Conservation (phyloP, 1,140 invertebrate genomes). For the Kradibia gibbosae region DNA sequence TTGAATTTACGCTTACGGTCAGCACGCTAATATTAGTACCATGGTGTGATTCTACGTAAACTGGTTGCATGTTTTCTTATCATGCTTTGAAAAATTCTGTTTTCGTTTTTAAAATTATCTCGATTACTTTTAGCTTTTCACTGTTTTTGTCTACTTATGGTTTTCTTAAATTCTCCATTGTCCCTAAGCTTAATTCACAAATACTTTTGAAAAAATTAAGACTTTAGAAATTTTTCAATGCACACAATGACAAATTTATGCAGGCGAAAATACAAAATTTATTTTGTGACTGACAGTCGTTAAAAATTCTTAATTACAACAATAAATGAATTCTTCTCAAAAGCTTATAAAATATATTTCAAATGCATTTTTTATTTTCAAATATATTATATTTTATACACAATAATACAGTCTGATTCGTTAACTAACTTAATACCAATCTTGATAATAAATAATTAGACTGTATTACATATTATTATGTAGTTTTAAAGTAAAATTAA, state of each 20-base stretch:
- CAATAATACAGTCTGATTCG: too few species aligned
- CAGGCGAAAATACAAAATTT: not conserved
- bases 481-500: too few species aligned
- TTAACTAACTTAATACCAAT: too few species aligned
- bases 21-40: not conserved
- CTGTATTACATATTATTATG: too few species aligned
- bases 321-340: not conserved
- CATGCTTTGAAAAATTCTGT: conserved; percentile 24
- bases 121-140: conserved; percentile 23
- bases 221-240: not conserved
- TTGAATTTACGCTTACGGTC: not conserved
- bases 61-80: not conserved
- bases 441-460: too few species aligned
- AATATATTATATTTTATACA: too few species aligned
- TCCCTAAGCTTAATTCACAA: not conserved
- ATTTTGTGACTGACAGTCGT: not conserved
- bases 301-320: not conserved
- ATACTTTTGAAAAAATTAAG: not conserved
- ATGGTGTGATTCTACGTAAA: not conserved
- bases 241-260: not conserved
- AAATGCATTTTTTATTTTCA: too few species aligned
- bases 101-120: conserved; percentile 47
- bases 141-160: not conserved
- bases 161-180: not conserved
- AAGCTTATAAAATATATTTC: too few species aligned